phyloP scores from a whole-genome alignment of 2,888 invertebrate species.

The Torymus aiolomorphi region DNA sequence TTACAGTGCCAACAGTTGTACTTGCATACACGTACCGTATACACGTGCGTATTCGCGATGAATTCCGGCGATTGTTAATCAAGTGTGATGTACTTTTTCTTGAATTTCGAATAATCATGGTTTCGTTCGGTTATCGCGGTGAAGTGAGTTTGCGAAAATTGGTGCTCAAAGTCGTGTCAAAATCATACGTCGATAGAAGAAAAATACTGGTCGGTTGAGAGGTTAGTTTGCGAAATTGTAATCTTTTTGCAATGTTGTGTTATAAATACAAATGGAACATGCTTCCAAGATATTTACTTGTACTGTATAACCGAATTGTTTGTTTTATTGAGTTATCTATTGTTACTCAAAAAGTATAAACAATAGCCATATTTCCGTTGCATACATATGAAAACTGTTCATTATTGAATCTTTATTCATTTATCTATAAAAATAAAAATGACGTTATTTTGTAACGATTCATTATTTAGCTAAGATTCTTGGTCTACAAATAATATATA shows the following conservation, averaged over 20 bases:
- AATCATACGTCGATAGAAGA: constrained; percentile 39
- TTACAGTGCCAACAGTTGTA: neutral
- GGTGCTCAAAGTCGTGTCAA: constrained; percentile 21
- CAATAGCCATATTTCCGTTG: too few species aligned
- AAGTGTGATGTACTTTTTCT: constrained; percentile 18
- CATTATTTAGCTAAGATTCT: too few species aligned
- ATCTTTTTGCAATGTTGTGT: neutral
- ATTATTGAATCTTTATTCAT: too few species aligned
- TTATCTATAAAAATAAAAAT: too few species aligned
- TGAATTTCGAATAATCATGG: constrained; percentile 28
- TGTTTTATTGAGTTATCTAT: too few species aligned
- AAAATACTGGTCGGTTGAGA: constrained; percentile 32
- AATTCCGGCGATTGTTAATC: constrained; percentile 27
- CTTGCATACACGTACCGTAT: neutral
- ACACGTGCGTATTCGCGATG: constrained; percentile 37
- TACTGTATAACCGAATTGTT: too few species aligned
- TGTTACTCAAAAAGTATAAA: too few species aligned
- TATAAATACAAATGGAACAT: too few species aligned
- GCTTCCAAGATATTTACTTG: too few species aligned
- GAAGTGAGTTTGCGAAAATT: constrained; percentile 1
- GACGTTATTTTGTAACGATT: too few species aligned
- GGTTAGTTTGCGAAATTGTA: constrained; percentile 46
- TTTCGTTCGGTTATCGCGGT: constrained; percentile 2
- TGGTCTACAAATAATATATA: too few species aligned
- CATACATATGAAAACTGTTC: too few species aligned